These are phyloP conservation scores for Enteromius fasciolatus DNA, from an alignment of 2,797 vertebrate genomes.

Conservation along the genomic window DNA sequence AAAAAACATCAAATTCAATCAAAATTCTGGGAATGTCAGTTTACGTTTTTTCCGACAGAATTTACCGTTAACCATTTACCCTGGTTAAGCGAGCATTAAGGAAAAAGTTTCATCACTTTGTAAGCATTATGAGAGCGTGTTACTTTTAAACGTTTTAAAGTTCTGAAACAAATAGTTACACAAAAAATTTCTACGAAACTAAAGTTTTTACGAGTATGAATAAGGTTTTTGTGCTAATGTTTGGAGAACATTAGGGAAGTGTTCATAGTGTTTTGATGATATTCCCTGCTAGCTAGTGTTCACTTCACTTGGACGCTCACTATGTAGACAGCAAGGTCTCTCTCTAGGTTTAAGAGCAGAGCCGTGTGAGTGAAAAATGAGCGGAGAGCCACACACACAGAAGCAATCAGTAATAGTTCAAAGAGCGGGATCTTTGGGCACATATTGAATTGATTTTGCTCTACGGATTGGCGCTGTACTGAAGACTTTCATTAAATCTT, in stretches of 20 bases:
- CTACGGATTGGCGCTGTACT: slow-evolving; percentile 14
- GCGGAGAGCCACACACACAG: not conserved
- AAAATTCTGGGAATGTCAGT: too few relatives aligned
- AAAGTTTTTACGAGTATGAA: not conserved
- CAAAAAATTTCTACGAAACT: not conserved
- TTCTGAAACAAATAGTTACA: not conserved
- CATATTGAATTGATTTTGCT: slow-evolving; percentile 55
- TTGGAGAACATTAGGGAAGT: not conserved
- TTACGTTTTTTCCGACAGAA: too few relatives aligned
- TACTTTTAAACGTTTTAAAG: too few relatives aligned
- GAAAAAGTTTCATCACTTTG: too few relatives aligned
- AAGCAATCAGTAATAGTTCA: slow-evolving; percentile 51
- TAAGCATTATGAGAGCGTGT: too few relatives aligned
- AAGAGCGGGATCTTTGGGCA: slow-evolving; percentile 40
- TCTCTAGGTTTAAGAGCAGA: slow-evolving; percentile 3
- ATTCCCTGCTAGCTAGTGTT: not conserved
- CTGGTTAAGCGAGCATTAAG: too few relatives aligned
- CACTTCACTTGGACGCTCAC: not conserved
- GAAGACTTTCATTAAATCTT: slow-evolving; percentile 55
- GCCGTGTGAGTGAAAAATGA: slow-evolving; percentile 6
- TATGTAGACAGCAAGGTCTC: not conserved
- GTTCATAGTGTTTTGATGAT: not conserved
- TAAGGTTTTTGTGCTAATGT: not conserved
- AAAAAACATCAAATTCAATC: too few relatives aligned
- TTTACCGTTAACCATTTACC: too few relatives aligned